Evolutionary conservation across 2,113 vertebrate species (phyloP).

Genomic region (Microcebus ravelobensis): DNA sequence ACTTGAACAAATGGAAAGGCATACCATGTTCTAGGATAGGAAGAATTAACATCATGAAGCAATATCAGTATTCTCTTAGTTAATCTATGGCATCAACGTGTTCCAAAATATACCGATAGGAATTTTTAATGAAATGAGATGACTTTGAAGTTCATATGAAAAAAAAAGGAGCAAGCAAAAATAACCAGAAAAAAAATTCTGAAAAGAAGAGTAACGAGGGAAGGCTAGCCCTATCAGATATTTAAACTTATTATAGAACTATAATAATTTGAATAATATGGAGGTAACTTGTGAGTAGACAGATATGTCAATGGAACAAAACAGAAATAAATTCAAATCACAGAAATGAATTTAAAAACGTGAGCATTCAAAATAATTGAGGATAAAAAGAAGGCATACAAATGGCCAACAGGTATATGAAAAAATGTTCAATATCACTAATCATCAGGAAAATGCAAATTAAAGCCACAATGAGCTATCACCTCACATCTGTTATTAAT

Average conservation of each 20-base stretch:
- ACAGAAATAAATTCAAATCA: not conserved
- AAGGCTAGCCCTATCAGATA: not conserved
- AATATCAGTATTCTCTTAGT: not conserved
- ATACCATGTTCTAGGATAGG: not conserved
- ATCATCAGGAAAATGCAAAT: not conserved
- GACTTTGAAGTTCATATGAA: not conserved
- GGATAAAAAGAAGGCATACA: not conserved
- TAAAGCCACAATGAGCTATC: not conserved
- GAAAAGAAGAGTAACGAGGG: not conserved
- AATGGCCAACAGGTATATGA: not conserved
- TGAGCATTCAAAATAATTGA: not conserved
- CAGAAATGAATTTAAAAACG: not conserved
- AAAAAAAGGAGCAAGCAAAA: not conserved
- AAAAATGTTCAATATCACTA: not conserved
- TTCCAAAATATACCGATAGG: not conserved
- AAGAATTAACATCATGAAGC: not conserved
- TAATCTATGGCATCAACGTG: not conserved
- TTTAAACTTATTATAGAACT: not conserved
- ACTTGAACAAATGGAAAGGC: not conserved
- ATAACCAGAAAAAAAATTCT: conserved; percentile 2
- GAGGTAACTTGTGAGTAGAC: not conserved
- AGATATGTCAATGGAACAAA: not conserved
- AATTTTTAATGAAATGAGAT: not conserved
- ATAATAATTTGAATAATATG: not conserved
- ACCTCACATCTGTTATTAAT: not conserved